Evolutionary conservation across 1,140 invertebrate species (phyloP), one percentile per base, ranked within the genome.

Genomic region (Phenacoccus solenopsis): DNA sequence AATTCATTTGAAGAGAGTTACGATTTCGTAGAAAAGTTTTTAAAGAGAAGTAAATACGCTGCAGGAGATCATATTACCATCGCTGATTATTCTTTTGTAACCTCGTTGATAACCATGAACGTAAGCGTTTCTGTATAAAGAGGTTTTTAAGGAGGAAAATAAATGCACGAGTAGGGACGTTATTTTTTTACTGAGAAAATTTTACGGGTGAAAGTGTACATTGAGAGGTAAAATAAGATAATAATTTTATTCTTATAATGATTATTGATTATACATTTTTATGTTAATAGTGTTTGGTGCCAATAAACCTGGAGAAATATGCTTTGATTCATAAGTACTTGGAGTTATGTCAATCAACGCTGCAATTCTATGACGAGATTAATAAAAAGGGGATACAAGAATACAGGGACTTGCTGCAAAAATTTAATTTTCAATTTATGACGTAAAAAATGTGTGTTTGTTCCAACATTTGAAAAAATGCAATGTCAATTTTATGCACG

Each of bases 41-140:
- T 91, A 27, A 84, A 87, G 59, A 83, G 81, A 0, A 79, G 85
- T 72, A 80, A 83, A 57, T 90, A 84, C 76, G 84, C 79, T 1
- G 87, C 87, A 5, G 88, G 88, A 16, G 80, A 85, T 70, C 81
- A 81, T 21, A 77, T 91, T 16, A 91, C 90, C 22, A 76, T 93
- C 10, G 90, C 90, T 5, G 90, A 90, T 76, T 79, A 88, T n/a
- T 75, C 82, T n/a, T 73, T 89, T 30, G 77, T 85, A 10, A 81
- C 84, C 9, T 80, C 81, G 0, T 79, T 90, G 13, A 85, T 87
- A 24, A 88, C 85, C 68, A 82, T 83, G 71, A 85, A 91, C 79
- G 85, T 81, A 75, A 74, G 21, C 59, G 25, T 64, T 25, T 20
- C n/a, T n/a, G 3, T 21, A 22, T 27, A 5, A 10, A 67, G 21